Conservation (phyloP, 2,797 vertebrate species). For the Argya squamiceps region DNA sequence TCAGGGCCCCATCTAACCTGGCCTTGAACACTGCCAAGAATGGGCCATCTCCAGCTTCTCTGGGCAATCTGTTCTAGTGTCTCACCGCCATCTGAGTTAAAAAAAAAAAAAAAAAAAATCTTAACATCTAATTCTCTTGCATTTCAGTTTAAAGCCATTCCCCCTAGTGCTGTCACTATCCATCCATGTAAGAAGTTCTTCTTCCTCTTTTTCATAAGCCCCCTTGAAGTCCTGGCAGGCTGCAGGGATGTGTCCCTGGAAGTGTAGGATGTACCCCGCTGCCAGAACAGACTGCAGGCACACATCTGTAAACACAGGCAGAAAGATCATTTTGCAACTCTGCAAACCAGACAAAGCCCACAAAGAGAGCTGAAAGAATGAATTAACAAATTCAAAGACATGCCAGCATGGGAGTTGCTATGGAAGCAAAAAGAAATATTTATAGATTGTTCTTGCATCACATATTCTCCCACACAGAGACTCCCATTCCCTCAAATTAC, state of each 20-base stretch:
- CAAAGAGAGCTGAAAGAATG: background rate
- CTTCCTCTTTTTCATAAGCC: background rate
- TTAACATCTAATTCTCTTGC: background rate
- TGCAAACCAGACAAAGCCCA: background rate
- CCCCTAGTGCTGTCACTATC: background rate
- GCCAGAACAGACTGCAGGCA: background rate
- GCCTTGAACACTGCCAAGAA: background rate
- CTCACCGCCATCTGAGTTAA: background rate
- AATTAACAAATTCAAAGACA: background rate
- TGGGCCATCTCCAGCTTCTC: background rate
- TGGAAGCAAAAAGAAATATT: slow-evolving; percentile 61
- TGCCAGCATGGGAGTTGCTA: slow-evolving; percentile 42
- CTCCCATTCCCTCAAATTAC: slow-evolving; percentile 58
- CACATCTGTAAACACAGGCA: background rate
- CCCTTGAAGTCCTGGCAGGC: background rate
- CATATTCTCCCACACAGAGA: slow-evolving; percentile 58
- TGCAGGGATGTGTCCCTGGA: background rate
- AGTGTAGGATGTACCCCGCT: background rate
- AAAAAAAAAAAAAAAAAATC: background rate
- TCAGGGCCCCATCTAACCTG: background rate
- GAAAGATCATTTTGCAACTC: background rate
- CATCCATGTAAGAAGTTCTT: background rate
- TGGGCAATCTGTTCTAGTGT: background rate
- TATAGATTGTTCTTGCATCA: slow-evolving; percentile 61
- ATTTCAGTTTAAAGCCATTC: background rate